phyloP scores from a whole-genome alignment of 2,888 invertebrate genomes.

The Spialia ferax region DNA sequence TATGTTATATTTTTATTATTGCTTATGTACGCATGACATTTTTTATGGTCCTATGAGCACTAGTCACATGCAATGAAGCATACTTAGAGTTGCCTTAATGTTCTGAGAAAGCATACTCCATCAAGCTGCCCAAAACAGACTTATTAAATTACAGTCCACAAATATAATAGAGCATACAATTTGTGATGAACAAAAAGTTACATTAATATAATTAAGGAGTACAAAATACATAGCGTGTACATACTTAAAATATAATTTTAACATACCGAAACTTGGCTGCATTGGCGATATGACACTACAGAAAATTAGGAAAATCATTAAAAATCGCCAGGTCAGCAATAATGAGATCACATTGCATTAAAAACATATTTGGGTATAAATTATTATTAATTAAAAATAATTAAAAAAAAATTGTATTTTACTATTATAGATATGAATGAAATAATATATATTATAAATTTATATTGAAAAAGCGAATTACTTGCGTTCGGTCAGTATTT shows the following conservation, averaged over 20 bases:
- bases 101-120: not conserved
- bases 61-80: too few relatives aligned
- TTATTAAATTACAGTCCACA: not conserved
- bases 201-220: conserved; percentile 42
- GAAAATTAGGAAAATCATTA: conserved; percentile 46
- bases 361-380: conserved; percentile 31
- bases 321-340: conserved; percentile 59
- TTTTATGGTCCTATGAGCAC: too few relatives aligned
- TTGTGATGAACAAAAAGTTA: conserved; percentile 58
- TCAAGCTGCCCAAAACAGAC: not conserved
- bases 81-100: too few relatives aligned
- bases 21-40: not conserved
- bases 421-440: conserved; percentile 40
- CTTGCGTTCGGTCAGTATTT: conserved; percentile 19
- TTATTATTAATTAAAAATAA: conserved; percentile 50
- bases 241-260: conserved; percentile 47
- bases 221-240: conserved; percentile 50
- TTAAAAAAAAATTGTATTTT: conserved; percentile 43
- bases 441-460: conserved; percentile 12
- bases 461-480: conserved; percentile 12
- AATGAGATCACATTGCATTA: conserved; percentile 73
- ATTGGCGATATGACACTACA: conserved; percentile 43
- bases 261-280: conserved; percentile 36
- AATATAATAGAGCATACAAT: conserved; percentile 47
- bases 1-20: not conserved